A percentile compares a stretch with the other conserved stretches of the same genome.
Evolutionary conservation across 2,113 vertebrate species (phyloP).

Genomic region (Ahaetulla prasina): DNA sequence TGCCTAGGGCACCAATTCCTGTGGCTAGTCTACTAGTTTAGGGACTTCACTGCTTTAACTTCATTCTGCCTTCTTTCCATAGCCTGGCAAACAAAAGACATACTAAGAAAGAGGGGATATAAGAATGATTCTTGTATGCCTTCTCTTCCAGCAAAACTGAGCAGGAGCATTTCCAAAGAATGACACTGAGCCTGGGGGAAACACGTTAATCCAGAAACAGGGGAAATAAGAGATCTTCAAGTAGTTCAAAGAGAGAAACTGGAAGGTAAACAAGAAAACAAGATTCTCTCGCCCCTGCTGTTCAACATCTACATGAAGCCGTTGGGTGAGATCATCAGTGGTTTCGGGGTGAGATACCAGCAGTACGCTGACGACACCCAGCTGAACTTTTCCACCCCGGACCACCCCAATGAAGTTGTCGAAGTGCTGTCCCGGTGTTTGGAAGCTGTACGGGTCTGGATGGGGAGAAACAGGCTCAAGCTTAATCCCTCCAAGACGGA

Average conservation of each 20-base stretch:
- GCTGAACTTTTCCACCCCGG: too few species aligned
- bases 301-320: too few species aligned
- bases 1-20: background rate
- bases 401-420: too few species aligned
- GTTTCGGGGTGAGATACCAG: too few species aligned
- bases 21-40: background rate
- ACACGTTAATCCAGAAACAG: background rate
- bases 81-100: background rate
- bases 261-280: background rate
- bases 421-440: too few species aligned
- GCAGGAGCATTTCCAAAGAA: background rate
- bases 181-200: background rate
- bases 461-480: too few species aligned
- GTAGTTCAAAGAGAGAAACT: background rate
- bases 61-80: background rate
- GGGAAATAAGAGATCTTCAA: background rate
- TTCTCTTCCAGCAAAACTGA: background rate
- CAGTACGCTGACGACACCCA: too few species aligned
- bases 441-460: too few species aligned
- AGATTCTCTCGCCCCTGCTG: too few species aligned
- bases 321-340: too few species aligned
- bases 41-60: background rate
- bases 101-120: background rate
- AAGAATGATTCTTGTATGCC: background rate
- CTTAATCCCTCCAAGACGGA: too few species aligned